phyloP scores from a whole-genome alignment of 64 coral and sea anemone genomes.

The Dendronephthya gigantea region DNA sequence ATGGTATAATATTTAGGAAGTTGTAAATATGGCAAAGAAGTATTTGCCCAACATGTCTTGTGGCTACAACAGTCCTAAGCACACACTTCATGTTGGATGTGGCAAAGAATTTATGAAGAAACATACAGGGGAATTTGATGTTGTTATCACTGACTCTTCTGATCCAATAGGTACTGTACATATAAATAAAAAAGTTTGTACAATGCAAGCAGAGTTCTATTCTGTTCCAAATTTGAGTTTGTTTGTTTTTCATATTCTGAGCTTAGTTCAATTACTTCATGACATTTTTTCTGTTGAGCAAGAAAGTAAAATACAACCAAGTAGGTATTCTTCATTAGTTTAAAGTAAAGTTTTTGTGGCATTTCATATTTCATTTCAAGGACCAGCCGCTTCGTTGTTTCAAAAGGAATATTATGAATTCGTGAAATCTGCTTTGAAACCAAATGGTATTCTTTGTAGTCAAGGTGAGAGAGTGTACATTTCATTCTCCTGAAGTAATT shows the following conservation, averaged over 20 bases:
- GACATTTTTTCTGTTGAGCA: neutral
- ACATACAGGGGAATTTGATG: neutral
- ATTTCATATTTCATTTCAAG: slow-evolving; percentile 18
- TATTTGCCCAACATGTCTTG: neutral
- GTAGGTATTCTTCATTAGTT: too few species aligned
- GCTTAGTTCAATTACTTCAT: neutral
- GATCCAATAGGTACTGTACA: neutral
- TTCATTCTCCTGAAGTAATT: too few species aligned
- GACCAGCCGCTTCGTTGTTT: slow-evolving; percentile 75
- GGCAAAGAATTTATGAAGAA: slow-evolving; percentile 1
- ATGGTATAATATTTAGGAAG: neutral
- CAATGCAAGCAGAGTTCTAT: too few species aligned
- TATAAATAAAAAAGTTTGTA: too few species aligned
- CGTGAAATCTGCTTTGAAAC: slow-evolving; percentile 73
- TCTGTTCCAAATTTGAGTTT: too few species aligned
- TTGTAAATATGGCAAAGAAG: neutral
- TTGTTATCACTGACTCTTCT: slow-evolving; percentile 3
- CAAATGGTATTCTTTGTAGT: slow-evolving; percentile 73
- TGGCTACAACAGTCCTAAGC: neutral
- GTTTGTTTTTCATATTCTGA: neutral
- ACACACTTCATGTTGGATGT: neutral
- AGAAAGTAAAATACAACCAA: too few species aligned
- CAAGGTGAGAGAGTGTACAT: too few species aligned
- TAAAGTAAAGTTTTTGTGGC: too few species aligned
- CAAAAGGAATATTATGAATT: slow-evolving; percentile 82